These are phyloP conservation scores for Caretta caretta DNA, from an alignment of 2,113 vertebrate genomes.

Conservation along the genomic window DNA sequence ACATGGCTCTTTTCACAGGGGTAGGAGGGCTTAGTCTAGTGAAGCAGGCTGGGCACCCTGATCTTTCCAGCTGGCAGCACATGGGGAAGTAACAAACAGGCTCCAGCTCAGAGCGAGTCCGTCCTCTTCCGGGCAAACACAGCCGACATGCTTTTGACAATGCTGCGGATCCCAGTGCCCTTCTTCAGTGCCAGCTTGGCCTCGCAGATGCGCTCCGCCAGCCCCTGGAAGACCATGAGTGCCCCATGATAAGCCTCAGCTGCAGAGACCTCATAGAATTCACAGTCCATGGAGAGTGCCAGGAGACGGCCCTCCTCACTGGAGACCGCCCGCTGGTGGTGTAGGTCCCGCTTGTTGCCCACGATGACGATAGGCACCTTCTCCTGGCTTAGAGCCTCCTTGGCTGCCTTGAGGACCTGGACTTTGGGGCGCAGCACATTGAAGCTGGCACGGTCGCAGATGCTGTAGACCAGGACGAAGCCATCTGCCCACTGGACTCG, in stretches of 20 bases:
- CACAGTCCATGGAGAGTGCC: conserved; percentile 85
- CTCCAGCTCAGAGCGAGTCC: conserved; percentile 81
- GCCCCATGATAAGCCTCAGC: conserved; percentile 89
- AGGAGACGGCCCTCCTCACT: conserved; percentile 88
- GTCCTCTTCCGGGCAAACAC: conserved; percentile 86
- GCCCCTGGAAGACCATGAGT: conserved; percentile 84
- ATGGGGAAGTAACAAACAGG: background rate
- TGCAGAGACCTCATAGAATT: conserved; percentile 88
- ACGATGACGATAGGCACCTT: conserved; percentile 87
- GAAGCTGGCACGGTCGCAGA: conserved; percentile 90
- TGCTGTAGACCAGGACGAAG: conserved; percentile 89
- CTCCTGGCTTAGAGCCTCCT: conserved; percentile 78
- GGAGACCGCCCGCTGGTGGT: conserved; percentile 83
- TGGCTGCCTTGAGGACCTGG: conserved; percentile 84
- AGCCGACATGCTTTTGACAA: conserved; percentile 87
- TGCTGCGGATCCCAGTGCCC: conserved; percentile 83
- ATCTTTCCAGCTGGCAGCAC: background rate
- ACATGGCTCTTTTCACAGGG: background rate
- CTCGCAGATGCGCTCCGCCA: conserved; percentile 82
- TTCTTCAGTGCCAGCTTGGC: conserved; percentile 78
- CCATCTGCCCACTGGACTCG: conserved; percentile 89
- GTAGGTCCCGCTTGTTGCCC: conserved; percentile 88
- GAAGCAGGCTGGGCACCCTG: background rate
- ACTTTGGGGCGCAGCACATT: conserved; percentile 81
- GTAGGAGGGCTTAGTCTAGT: background rate